Percentiles rank a stretch among this genome's conserved stretches.
phyloP scores from a whole-genome alignment of 1,140 invertebrate species.

The Brachionus manjavacas region DNA sequence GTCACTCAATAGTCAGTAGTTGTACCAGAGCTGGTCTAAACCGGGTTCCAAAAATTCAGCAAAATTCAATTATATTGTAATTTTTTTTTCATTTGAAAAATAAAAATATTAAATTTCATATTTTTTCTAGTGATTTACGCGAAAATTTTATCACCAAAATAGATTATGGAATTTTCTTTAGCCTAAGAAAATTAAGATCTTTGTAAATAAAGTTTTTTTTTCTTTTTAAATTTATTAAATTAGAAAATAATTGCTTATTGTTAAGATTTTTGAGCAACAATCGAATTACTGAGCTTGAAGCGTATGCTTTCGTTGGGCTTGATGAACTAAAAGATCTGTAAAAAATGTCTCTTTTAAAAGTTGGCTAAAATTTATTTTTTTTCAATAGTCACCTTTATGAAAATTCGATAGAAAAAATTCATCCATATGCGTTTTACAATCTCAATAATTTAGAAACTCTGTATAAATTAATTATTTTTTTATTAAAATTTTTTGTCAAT shows the following conservation, averaged over 20 bases:
- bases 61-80: constrained; percentile 3
- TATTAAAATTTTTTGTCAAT: not conserved
- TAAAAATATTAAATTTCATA: not conserved
- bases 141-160: constrained; percentile 15
- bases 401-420: constrained; percentile 1
- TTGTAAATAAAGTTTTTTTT: not conserved
- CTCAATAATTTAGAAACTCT: not conserved
- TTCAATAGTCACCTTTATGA: not conserved
- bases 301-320: not conserved
- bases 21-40: not conserved
- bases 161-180: not conserved
- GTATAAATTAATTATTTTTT: not conserved
- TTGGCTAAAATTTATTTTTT: not conserved
- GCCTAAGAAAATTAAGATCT: not conserved
- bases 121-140: not conserved
- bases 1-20: not conserved
- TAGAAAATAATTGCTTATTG: not conserved
- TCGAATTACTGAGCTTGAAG: not conserved
- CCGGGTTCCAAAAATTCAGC: not conserved
- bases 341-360: not conserved
- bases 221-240: not conserved
- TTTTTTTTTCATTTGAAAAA: not conserved
- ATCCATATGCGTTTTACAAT: not conserved
- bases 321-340: constrained; percentile 9
- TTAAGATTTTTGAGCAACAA: constrained; percentile 2